These are phyloP conservation scores for Entelurus aequoreus DNA, from an alignment of 2,113 vertebrate species.

Conservation along the genomic window DNA sequence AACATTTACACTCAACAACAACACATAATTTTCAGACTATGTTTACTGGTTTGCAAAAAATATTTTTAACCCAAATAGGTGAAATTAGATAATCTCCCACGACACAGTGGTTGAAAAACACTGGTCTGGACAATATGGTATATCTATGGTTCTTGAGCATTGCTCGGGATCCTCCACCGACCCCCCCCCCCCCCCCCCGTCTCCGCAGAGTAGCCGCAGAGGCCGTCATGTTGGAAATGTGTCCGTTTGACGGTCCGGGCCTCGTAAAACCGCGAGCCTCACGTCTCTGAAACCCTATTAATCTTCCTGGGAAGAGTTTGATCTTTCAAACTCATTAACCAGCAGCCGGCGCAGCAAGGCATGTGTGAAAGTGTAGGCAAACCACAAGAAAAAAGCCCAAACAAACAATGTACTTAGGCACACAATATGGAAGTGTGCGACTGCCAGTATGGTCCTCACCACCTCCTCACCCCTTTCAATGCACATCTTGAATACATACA, in stretches of 20 bases:
- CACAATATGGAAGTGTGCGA: not conserved
- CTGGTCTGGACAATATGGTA: no score
- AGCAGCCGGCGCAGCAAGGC: slow-evolving; percentile 24
- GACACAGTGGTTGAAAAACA: no score
- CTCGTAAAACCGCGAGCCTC: slow-evolving; percentile 52
- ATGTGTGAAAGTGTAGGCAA: slow-evolving; percentile 15
- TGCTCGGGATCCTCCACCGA: not conserved
- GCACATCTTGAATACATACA: slow-evolving; percentile 69
- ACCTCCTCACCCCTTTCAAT: slow-evolving; percentile 60
- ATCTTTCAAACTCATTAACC: slow-evolving; percentile 77
- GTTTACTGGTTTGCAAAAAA: no score
- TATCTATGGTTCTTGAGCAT: no score
- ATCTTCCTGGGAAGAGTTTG: slow-evolving; percentile 68
- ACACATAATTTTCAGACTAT: no score
- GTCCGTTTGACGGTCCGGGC: slow-evolving; percentile 34
- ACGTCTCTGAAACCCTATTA: slow-evolving; percentile 57
- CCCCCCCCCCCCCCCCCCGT: slow-evolving; percentile 12
- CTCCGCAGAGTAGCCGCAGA: slow-evolving; percentile 21
- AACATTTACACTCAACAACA: no score
- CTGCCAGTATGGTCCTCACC: slow-evolving; percentile 33
- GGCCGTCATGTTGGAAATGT: slow-evolving; percentile 45
- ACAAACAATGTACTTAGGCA: slow-evolving; percentile 10
- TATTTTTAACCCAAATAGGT: no score
- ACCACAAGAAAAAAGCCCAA: not conserved
- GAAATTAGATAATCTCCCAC: no score